Percentiles rank a stretch among this genome's conserved stretches.
These are phyloP conservation scores for Dicyrtoma fusca DNA, from an alignment of 2,888 invertebrate species.

Conservation along the genomic window DNA sequence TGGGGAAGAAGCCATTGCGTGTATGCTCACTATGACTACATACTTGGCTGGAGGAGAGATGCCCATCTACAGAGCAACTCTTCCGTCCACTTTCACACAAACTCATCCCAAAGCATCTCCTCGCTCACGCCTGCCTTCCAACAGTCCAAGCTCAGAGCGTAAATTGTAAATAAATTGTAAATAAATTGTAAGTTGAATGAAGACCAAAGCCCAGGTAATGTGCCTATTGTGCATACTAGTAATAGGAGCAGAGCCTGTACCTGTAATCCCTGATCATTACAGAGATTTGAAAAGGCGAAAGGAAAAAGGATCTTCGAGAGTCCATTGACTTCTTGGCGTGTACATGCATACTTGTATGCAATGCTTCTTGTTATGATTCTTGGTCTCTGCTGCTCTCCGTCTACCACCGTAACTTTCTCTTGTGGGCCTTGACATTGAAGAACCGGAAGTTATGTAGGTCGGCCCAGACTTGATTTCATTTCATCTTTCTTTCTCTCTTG, in stretches of 20 bases:
- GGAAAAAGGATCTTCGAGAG: too few relatives aligned
- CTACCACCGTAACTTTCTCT: conserved; percentile 44
- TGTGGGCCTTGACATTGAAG: conserved; percentile 52
- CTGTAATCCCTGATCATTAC: too few relatives aligned
- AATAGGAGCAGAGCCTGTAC: too few relatives aligned
- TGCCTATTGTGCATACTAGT: too few relatives aligned
- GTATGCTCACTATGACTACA: too few relatives aligned
- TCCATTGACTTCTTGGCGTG: background rate
- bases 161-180: background rate
- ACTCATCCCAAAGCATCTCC: too few relatives aligned
- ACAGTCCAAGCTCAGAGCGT: background rate
- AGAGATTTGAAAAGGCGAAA: too few relatives aligned
- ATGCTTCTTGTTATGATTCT: background rate
- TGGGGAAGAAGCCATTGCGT: conserved; percentile 6
- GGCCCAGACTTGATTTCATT: conserved; percentile 22
- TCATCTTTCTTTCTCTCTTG: background rate
- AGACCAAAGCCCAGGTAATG: background rate
- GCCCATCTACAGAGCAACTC: background rate
- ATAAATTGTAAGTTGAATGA: background rate
- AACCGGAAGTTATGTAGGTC: conserved; percentile 56
- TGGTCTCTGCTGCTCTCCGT: background rate
- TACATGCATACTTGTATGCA: background rate
- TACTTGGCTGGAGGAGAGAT: too few relatives aligned
- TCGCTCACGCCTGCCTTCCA: background rate
- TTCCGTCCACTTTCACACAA: conserved; percentile 21